Percentiles rank a stretch among this genome's conserved stretches.
Conservation (phyloP, 2,797 vertebrate species). For the Botia almorhae region DNA sequence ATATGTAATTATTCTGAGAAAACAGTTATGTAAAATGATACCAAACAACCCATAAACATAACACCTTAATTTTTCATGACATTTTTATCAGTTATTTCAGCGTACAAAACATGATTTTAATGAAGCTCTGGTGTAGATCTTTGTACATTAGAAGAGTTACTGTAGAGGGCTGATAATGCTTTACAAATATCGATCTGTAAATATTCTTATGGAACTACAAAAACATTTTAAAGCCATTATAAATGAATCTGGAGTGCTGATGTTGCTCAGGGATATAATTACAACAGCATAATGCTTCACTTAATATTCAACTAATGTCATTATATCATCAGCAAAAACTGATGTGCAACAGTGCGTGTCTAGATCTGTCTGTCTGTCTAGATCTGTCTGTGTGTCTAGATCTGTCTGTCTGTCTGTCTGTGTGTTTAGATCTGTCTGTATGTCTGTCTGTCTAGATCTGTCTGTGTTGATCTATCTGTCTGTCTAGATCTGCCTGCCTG, state of each 20-base stretch:
- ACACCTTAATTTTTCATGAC: too few species aligned
- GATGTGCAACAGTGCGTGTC: background rate
- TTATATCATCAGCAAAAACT: background rate
- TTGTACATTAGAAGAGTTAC: background rate
- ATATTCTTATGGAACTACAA: background rate
- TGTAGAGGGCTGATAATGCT: constrained; percentile 21
- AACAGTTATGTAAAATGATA: background rate
- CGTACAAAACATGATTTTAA: background rate
- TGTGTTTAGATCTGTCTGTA: too few species aligned
- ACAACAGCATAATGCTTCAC: background rate
- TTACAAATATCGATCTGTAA: constrained; percentile 15
- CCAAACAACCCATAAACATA: background rate
- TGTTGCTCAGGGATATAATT: background rate
- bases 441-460: too few species aligned
- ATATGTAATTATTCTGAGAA: too few species aligned
- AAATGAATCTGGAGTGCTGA: constrained; percentile 20
- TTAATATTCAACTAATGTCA: background rate
- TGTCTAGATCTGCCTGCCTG: too few species aligned
- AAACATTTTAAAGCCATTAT: constrained; percentile 36
- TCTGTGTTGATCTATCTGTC: too few species aligned
- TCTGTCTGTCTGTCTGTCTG: too few species aligned
- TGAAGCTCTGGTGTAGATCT: background rate
- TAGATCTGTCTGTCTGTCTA: too few species aligned
- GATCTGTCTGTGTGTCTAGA: too few species aligned
- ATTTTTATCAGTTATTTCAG: too few species aligned